phyloP scores from a whole-genome alignment of 2,888 invertebrate genomes.

The Rhingia campestris region DNA sequence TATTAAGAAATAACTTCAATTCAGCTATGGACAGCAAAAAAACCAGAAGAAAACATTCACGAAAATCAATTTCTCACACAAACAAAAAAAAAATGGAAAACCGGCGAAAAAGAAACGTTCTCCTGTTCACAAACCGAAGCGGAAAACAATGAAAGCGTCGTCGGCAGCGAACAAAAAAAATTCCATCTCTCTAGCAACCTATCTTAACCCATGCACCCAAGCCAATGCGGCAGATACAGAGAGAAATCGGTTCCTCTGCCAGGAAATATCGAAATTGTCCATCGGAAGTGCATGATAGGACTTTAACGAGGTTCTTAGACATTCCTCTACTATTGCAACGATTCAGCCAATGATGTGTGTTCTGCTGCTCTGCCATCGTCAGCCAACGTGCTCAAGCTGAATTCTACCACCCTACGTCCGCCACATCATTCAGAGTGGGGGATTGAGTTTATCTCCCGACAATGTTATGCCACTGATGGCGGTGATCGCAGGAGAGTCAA shows the following conservation, averaged over 20 bases:
- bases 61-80: slow-evolving; percentile 59
- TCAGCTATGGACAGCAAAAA: slow-evolving; percentile 53
- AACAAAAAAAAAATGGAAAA: slow-evolving; percentile 12
- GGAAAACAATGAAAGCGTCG: slow-evolving; percentile 53
- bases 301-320: slow-evolving; percentile 70
- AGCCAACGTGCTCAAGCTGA: slow-evolving; percentile 21
- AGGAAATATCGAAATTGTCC: slow-evolving; percentile 71
- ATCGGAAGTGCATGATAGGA: slow-evolving; percentile 72
- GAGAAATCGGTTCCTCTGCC: slow-evolving; percentile 67
- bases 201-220: slow-evolving; percentile 12
- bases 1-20: slow-evolving; percentile 42
- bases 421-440: slow-evolving; percentile 21
- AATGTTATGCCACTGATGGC: slow-evolving; percentile 40
- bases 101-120: slow-evolving; percentile 30
- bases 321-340: slow-evolving; percentile 43
- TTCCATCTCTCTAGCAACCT: slow-evolving; percentile 6
- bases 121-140: slow-evolving; percentile 53
- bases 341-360: slow-evolving; percentile 49
- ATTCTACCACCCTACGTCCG: not conserved
- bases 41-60: slow-evolving; percentile 49
- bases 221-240: slow-evolving; percentile 25
- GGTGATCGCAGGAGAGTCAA: slow-evolving; percentile 45
- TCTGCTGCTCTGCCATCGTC: slow-evolving; percentile 37
- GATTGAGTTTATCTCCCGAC: slow-evolving; percentile 47
- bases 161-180: slow-evolving; percentile 3